Base-by-base conservation (phyloP, 1,140 invertebrate genomes). In the Drosophila repleta region DNA sequence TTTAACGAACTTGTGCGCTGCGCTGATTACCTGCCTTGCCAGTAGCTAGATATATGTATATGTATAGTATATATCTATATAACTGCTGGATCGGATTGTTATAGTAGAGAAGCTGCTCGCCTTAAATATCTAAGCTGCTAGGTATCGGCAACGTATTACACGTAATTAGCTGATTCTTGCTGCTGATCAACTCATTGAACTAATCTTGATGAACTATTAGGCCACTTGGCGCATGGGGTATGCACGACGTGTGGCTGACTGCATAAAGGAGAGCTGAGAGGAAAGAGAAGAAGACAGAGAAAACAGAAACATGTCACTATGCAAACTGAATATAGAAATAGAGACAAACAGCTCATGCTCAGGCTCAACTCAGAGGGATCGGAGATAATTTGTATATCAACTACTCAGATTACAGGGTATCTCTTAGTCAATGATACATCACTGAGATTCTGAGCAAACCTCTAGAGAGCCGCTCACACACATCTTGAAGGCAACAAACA, bases 1-100 rank as follows among this genome's bases (percentile, higher is more conserved):
- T 76, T 76, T 73, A 76, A 73, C 62, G 62, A 76, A 72, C 68
- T 72, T 74, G 65, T 67, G 64, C 63, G 53, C 24, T 26, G 45
- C 71, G 15, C 46, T 71, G 71, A 74, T 74, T 74, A 64, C 51
- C 49, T 65, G 58, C 10, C n/a, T 1, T 35, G 2, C 32, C 11
- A n/a, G 3, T 15, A 41, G 39, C 13, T 13, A 39, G 1, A n/a
- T 39, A 15, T 3, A 15, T 41, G 15, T 41, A 41, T 1, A 41
- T 5, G 3, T 41, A 10, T 41, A n/a, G n/a, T n/a, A 15, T 41
- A 17, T 17, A 15, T 41, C n/a, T 41, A 41, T 17, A 17, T 41
- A n/a, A 17, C 39, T 41, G 32, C 10, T 13, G 11, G 32, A 41
- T 41, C 39, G n/a, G 8, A 7, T n/a, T 5, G 39, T 6, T 41